Evolutionary conservation across 2,797 vertebrate species (phyloP).

Genomic region (Fistularia tabacaria): DNA sequence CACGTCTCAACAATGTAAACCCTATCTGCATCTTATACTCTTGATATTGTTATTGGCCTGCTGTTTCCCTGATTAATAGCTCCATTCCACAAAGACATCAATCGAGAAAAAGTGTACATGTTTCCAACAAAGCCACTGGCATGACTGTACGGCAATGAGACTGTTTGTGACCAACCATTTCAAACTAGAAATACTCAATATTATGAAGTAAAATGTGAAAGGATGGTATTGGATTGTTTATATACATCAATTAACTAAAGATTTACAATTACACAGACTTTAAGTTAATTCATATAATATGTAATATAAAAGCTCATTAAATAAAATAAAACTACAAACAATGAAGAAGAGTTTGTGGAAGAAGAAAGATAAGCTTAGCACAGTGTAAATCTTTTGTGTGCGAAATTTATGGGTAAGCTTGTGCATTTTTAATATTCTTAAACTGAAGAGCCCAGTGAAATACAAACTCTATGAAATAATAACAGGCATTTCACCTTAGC

Average conservation of each 20-base stretch:
- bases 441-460: slow-evolving; percentile 69
- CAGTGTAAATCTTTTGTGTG: slow-evolving; percentile 60
- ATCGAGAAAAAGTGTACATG: too few relatives aligned
- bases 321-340: slow-evolving; percentile 33
- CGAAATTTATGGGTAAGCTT: slow-evolving; percentile 63
- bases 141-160: too few relatives aligned
- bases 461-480: slow-evolving; percentile 76
- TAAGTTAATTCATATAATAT: neutral
- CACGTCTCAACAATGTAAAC: slow-evolving; percentile 10
- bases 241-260: too few relatives aligned
- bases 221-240: too few relatives aligned
- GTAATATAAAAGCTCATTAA: slow-evolving; percentile 29
- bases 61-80: slow-evolving; percentile 18
- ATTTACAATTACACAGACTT: too few relatives aligned
- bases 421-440: slow-evolving; percentile 72
- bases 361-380: slow-evolving; percentile 55
- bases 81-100: slow-evolving; percentile 20
- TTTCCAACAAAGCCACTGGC: too few relatives aligned
- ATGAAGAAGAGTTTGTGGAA: slow-evolving; percentile 36
- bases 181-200: too few relatives aligned
- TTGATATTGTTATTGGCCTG: slow-evolving; percentile 14
- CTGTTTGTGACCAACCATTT: too few relatives aligned
- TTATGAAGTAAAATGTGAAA: too few relatives aligned
- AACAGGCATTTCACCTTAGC: slow-evolving; percentile 72
- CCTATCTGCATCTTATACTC: slow-evolving; percentile 13